A percentile compares a stretch with the other conserved stretches of the same genome.
Evolutionary conservation across 2,113 vertebrate genomes (phyloP).

Genomic region (Benitochromis conjunctus): DNA sequence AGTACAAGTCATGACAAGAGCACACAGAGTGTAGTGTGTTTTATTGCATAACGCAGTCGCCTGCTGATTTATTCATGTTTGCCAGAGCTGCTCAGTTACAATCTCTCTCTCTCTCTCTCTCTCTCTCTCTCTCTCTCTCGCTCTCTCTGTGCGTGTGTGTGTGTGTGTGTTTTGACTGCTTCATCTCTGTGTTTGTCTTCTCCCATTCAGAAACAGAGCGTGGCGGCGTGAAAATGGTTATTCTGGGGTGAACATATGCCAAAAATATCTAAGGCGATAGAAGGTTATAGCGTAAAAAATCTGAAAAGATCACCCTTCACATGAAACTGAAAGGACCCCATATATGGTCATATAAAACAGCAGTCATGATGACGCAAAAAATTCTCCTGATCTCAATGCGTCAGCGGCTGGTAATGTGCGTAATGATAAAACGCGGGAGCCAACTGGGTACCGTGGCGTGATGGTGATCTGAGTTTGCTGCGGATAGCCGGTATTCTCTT

Average conservation of each 20-base stretch:
- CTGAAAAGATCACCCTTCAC: not conserved
- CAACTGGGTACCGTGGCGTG: slow-evolving; percentile 4
- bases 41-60: slow-evolving; percentile 49
- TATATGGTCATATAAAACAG: slow-evolving; percentile 27
- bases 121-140: too few relatives aligned
- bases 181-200: not conserved
- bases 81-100: not conserved
- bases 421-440: slow-evolving; percentile 40
- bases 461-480: not conserved
- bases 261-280: not conserved
- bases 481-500: not conserved
- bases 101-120: not conserved
- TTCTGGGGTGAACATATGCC: not conserved
- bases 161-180: not conserved
- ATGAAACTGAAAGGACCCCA: slow-evolving; percentile 13
- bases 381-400: slow-evolving; percentile 50
- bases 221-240: not conserved
- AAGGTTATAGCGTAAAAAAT: not conserved
- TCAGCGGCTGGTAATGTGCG: slow-evolving; percentile 58
- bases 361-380: slow-evolving; percentile 51
- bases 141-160: not conserved
- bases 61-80: slow-evolving; percentile 19
- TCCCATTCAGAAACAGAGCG: not conserved
- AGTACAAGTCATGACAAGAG: not conserved
- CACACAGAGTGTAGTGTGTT: not conserved